phyloP scores from a whole-genome alignment of 2,113 vertebrate genomes.

The Oreocharis arfaki region DNA sequence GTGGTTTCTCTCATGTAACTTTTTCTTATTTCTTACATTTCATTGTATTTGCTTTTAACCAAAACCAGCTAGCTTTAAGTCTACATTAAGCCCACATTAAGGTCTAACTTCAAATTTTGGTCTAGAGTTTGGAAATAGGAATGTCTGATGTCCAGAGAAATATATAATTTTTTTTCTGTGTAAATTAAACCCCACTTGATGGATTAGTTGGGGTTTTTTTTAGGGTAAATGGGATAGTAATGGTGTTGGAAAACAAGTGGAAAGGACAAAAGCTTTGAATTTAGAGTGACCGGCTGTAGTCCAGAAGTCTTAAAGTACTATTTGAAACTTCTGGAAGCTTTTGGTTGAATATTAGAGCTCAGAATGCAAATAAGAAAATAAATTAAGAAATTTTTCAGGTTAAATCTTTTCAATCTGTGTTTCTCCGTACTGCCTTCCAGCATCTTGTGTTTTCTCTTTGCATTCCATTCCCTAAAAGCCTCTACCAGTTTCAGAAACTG shows the following conservation, averaged over 20 bases:
- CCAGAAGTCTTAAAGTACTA: neutral
- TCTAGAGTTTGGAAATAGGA: constrained; percentile 6
- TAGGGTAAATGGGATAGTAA: neutral
- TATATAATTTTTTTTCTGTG: neutral
- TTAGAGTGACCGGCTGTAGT: neutral
- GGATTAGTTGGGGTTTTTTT: neutral
- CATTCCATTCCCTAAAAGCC: constrained; percentile 13
- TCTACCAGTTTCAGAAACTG: constrained; percentile 10
- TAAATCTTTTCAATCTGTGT: neutral
- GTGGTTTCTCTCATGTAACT: constrained; percentile 35
- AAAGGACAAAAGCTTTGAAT: neutral
- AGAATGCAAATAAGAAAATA: constrained; percentile 9
- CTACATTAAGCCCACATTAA: constrained; percentile 16
- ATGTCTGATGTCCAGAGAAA: neutral
- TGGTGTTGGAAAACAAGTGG: neutral
- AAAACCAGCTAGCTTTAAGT: constrained; percentile 21
- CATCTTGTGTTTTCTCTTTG: constrained; percentile 9
- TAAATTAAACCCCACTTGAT: constrained; percentile 11
- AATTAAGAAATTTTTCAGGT: neutral
- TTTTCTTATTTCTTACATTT: constrained; percentile 26
- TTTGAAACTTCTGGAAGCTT: neutral
- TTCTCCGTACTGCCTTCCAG: neutral
- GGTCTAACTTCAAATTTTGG: neutral
- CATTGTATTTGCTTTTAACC: constrained; percentile 38
- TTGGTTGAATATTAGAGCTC: neutral